Base-by-base conservation (phyloP, 2,888 invertebrate species). In the Eupithecia subumbrata region DNA sequence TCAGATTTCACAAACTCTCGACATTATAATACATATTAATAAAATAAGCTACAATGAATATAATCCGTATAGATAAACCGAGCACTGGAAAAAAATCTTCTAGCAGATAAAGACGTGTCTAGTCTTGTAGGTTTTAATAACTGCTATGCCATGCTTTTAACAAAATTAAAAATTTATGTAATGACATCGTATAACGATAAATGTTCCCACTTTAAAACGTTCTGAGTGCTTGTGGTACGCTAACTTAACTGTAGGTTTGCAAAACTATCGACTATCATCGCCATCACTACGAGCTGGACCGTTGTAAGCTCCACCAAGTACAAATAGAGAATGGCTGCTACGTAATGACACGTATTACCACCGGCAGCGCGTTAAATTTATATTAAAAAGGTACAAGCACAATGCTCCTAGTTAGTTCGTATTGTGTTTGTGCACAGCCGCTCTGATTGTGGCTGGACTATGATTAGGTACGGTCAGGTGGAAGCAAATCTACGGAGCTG, bases 311-410 rank as follows among this genome's bases (percentile, higher is more conserved):
- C 87, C 86, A 86, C 86, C 84, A 85, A 88, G 85, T 89, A 90
- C 90, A 92, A 92, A 92, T 92, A 91, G 90, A 92, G 88, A 91
- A 89, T 89, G 86, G 90, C 86, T 85, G 88, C 87, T 86, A 84
- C 87, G 87, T 91, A 92, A 91, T 90, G 85, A 88, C 83, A 48
- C 79, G 80, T 86, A 87, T 86, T 78, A 87, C 85, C 83, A 80
- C 83, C 83, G 80, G 83, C 84, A 76, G 84, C 86, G 84, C 90
- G 90, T 89, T 90, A 89, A 91, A 91, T 91, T 92, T 90, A 87
- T 90, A 92, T 92, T 91, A 91, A 91, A 91, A 91, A 89, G 68
- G 77, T 68, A 80, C 40, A 76, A 75, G 72, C 68, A 75, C 75
- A 48, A 64, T 77, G 66, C 37, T 37, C 22, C 40, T 63, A 43